Conservation (phyloP, 2,113 vertebrate genomes). For the Siphamia tubifer region DNA sequence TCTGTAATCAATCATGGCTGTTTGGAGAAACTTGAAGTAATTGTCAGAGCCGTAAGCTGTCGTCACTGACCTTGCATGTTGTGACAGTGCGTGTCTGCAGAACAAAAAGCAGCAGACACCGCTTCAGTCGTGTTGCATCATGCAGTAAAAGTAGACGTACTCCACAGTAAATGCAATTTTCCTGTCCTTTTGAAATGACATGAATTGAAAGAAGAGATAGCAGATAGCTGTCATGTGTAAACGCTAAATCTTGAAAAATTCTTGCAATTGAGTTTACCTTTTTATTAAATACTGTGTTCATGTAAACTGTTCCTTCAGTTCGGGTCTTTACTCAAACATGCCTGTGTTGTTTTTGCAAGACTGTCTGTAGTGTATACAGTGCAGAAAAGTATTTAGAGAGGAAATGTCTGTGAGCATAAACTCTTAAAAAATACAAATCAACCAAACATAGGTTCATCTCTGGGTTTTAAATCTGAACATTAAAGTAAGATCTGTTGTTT, state of each 20-base stretch:
- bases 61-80: constrained; percentile 55
- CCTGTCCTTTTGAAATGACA: constrained; percentile 8
- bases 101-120: constrained; percentile 59
- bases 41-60: constrained; percentile 56
- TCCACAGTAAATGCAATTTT: constrained; percentile 25
- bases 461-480: neutral
- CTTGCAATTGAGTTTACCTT: constrained; percentile 33
- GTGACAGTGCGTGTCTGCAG: constrained; percentile 64
- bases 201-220: constrained; percentile 3
- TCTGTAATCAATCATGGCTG: constrained; percentile 72
- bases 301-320: constrained; percentile 27
- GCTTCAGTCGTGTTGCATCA: constrained; percentile 60
- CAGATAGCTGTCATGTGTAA: neutral
- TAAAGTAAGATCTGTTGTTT: neutral
- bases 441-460: neutral
- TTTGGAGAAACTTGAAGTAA: constrained; percentile 33
- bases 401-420: constrained; percentile 9
- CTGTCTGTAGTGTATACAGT: constrained; percentile 2
- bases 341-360: constrained; percentile 27
- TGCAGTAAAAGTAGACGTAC: constrained; percentile 39
- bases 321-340: constrained; percentile 32
- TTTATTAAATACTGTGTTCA: constrained; percentile 39
- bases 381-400: constrained; percentile 23
- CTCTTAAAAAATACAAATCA: constrained; percentile 26
- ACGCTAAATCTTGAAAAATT: constrained; percentile 17